These are phyloP conservation scores for Diuraphis noxia DNA, from an alignment of 1,140 invertebrate species.

Conservation along the genomic window DNA sequence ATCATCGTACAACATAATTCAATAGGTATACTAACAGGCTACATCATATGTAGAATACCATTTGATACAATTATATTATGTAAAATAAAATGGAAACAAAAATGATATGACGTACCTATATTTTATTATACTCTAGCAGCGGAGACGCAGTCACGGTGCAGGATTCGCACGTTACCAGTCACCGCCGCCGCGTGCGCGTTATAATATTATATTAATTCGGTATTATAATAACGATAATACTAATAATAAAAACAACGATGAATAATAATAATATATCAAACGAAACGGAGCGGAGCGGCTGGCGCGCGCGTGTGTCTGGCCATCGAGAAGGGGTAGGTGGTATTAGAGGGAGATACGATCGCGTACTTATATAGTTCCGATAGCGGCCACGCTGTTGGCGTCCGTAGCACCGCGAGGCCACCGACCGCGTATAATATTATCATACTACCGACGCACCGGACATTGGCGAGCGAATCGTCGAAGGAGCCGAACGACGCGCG, in stretches of 20 bases:
- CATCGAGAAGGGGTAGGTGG: not conserved
- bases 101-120: not conserved
- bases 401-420: not conserved
- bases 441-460: not conserved
- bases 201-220: constrained; percentile 1
- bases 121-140: too few relatives aligned
- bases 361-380: constrained; percentile 33
- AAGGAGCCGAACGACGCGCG: not conserved
- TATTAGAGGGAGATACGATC: constrained; percentile 6
- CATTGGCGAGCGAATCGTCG: constrained; percentile 24
- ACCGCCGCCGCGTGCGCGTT: not conserved
- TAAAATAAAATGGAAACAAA: not conserved
- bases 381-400: constrained; percentile 10
- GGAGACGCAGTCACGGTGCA: constrained; percentile 22
- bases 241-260: not conserved
- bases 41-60: too few relatives aligned
- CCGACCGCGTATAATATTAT: not conserved
- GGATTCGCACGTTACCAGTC: constrained; percentile 33
- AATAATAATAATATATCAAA: not conserved
- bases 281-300: not conserved
- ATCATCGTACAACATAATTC: too few relatives aligned
- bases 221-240: not conserved
- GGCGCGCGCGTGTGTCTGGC: not conserved
- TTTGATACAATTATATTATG: not conserved
- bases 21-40: too few relatives aligned